Conservation (phyloP, 1,140 invertebrate species). For the Dinothrombium tinctorium region DNA sequence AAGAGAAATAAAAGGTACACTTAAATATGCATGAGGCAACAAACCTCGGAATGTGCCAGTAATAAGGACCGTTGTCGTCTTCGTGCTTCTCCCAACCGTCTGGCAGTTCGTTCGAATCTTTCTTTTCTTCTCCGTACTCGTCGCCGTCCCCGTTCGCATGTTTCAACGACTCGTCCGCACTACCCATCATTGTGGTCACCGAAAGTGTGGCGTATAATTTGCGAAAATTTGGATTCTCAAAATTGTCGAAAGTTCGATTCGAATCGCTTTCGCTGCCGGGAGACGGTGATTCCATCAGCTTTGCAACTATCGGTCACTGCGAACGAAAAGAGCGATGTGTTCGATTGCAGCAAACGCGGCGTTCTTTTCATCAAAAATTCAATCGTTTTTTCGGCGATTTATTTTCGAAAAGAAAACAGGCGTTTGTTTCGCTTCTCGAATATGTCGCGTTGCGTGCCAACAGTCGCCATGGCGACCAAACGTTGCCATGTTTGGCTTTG, state of each 20-base stretch:
- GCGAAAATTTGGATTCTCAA: slow-evolving; percentile 11
- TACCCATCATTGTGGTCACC: slow-evolving; percentile 8
- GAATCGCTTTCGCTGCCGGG: not conserved
- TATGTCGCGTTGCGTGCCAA: too few relatives aligned
- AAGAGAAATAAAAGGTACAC: not conserved
- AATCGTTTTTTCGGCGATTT: too few relatives aligned
- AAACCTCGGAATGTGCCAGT: slow-evolving; percentile 50
- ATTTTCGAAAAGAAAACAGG: too few relatives aligned
- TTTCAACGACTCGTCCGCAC: not conserved
- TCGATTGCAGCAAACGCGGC: too few relatives aligned
- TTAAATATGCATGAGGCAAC: not conserved
- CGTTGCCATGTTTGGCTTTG: too few relatives aligned
- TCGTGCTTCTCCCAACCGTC: slow-evolving; percentile 80
- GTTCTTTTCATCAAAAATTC: too few relatives aligned
- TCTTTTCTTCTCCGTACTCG: slow-evolving; percentile 1
- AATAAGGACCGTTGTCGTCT: slow-evolving; percentile 79
- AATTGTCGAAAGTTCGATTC: slow-evolving; percentile 4
- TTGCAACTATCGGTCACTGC: too few relatives aligned
- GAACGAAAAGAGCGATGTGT: too few relatives aligned
- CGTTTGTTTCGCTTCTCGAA: too few relatives aligned
- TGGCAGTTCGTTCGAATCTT: slow-evolving; percentile 27
- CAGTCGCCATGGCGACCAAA: too few relatives aligned
- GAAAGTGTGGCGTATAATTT: slow-evolving; percentile 12
- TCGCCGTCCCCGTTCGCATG: not conserved
- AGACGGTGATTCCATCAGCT: too few relatives aligned